Percentiles rank a stretch among this genome's conserved stretches.
These are phyloP conservation scores for Morone chrysops DNA, from an alignment of 2,113 vertebrate genomes.

Conservation along the genomic window DNA sequence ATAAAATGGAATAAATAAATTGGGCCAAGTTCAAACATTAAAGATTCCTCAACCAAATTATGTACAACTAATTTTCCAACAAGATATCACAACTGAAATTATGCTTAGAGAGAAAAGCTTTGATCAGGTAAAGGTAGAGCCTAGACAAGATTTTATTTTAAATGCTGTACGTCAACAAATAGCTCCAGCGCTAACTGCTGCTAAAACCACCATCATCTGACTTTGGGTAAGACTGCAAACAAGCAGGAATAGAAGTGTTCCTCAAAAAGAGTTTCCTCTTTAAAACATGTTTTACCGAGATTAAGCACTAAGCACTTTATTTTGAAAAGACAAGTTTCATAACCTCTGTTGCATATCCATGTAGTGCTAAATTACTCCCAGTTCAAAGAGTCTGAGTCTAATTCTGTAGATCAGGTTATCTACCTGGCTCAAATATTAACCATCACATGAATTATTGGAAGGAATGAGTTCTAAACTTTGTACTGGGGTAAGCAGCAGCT, in stretches of 20 bases:
- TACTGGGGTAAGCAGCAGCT: conserved; percentile 51
- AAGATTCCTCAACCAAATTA: too few species aligned
- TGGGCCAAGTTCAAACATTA: too few species aligned
- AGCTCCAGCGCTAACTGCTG: neutral
- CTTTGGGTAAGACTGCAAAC: neutral
- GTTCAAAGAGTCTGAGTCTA: conserved; percentile 56
- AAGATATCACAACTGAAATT: neutral
- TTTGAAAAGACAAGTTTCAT: conserved; percentile 8
- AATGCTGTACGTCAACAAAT: neutral
- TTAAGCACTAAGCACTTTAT: neutral
- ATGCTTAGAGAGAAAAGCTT: neutral
- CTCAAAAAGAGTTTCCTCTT: neutral
- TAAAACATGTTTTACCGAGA: neutral
- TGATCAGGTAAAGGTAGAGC: neutral
- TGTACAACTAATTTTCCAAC: neutral
- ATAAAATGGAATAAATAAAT: too few species aligned
- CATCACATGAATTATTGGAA: conserved; percentile 74
- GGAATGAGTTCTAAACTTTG: conserved; percentile 75
- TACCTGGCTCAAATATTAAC: conserved; percentile 79
- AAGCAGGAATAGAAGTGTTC: neutral
- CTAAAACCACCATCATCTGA: neutral
- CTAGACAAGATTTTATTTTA: neutral
- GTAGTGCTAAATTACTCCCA: conserved; percentile 5
- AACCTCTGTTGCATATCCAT: conserved; percentile 5
- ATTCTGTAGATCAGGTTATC: conserved; percentile 62